These are phyloP conservation scores for Neopipo cinnamomea DNA, from an alignment of 2,113 vertebrate genomes.

Conservation along the genomic window DNA sequence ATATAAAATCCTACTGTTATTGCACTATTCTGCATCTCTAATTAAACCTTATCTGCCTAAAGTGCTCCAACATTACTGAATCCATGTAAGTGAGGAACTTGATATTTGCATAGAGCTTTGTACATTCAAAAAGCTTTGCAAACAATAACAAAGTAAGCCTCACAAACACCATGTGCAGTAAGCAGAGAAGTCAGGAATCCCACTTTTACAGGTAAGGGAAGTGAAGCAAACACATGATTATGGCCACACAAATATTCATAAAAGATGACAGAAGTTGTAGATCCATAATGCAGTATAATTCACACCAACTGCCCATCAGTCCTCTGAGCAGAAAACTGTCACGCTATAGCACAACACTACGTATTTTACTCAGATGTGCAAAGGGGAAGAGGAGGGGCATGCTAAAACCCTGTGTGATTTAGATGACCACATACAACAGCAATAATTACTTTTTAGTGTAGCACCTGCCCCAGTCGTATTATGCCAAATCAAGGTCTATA, in stretches of 20 bases:
- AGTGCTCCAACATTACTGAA: not conserved
- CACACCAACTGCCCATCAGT: not conserved
- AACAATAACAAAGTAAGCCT: not conserved
- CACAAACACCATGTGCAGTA: not conserved
- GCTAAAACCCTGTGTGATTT: not conserved
- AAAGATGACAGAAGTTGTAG: not conserved
- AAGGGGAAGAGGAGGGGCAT: not conserved
- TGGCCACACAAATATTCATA: not conserved
- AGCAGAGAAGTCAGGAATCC: not conserved
- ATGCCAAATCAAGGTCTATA: not conserved
- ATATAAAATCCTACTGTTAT: conserved; percentile 11
- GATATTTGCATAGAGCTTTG: conserved; percentile 42
- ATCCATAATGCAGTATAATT: not conserved
- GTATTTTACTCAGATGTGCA: not conserved
- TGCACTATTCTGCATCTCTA: not conserved
- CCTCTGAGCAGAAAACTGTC: not conserved
- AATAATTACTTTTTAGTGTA: not conserved
- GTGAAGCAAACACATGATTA: not conserved
- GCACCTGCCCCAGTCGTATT: not conserved
- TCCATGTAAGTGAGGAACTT: not conserved
- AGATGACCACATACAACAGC: not conserved
- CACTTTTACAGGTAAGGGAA: not conserved
- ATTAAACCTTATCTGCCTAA: conserved; percentile 43
- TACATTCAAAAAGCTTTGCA: conserved; percentile 18
- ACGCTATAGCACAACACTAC: not conserved